Evolutionary conservation across 2,888 invertebrate genomes (phyloP).

Genomic region (Morinoia aosen): DNA sequence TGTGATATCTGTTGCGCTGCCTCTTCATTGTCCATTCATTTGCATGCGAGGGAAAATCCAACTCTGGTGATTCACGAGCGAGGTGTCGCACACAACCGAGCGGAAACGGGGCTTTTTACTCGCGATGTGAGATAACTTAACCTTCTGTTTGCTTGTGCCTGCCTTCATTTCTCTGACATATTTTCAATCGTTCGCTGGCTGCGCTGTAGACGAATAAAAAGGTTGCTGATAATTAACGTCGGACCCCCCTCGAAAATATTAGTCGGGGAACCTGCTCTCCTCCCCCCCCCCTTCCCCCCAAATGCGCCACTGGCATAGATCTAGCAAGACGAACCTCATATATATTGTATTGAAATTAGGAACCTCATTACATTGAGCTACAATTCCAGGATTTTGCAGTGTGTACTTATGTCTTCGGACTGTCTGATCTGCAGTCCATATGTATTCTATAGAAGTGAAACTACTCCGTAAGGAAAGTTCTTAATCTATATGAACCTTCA

Average conservation of each 20-base stretch:
- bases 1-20: neutral
- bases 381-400: neutral
- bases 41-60: neutral
- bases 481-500: neutral
- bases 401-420: neutral
- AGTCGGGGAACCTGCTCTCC: no score
- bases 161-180: no score
- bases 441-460: neutral
- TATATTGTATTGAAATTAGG: neutral
- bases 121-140: neutral
- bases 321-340: neutral
- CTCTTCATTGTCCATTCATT: no score
- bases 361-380: neutral
- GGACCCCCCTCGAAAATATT: no score
- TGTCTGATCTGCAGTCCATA: neutral
- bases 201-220: no score
- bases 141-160: neutral
- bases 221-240: no score
- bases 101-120: neutral
- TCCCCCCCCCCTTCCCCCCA: no score
- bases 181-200: no score
- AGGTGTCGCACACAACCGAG: neutral
- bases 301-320: no score
- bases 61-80: neutral
- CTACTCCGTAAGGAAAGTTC: neutral